Evolutionary conservation across 2,113 vertebrate genomes (phyloP).

Genomic region (Noctilio leporinus): DNA sequence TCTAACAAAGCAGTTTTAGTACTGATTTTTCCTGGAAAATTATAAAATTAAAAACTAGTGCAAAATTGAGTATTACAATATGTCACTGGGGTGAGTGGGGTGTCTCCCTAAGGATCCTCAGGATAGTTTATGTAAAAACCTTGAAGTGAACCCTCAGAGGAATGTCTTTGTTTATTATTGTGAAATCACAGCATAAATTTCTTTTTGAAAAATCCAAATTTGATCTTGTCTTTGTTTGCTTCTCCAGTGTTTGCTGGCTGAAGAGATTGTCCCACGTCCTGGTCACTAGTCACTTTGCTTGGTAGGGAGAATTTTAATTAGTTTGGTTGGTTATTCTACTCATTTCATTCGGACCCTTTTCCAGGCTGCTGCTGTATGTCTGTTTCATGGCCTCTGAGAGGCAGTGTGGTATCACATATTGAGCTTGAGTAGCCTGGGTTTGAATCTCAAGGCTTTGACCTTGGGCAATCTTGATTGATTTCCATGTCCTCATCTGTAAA

Average conservation of each 20-base stretch:
- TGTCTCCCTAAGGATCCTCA: not conserved
- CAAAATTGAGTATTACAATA: slow-evolving; percentile 3
- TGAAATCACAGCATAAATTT: not conserved
- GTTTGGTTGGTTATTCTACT: not conserved
- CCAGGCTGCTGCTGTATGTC: not conserved
- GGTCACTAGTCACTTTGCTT: not conserved
- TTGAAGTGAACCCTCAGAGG: not conserved
- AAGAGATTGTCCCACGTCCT: not conserved
- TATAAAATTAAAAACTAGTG: slow-evolving; percentile 9
- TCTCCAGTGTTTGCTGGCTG: not conserved
- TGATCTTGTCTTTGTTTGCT: slow-evolving; percentile 15
- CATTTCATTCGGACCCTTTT: not conserved
- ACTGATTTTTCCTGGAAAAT: not conserved
- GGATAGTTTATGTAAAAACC: not conserved
- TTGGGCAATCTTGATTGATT: not conserved
- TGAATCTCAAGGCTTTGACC: not conserved
- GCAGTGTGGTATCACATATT: slow-evolving; percentile 24
- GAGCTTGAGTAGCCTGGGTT: not conserved
- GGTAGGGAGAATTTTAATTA: not conserved
- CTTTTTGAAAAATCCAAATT: not conserved
- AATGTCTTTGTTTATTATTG: not conserved
- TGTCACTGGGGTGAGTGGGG: not conserved
- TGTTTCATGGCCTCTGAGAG: slow-evolving; percentile 39
- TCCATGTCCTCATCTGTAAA: slow-evolving; percentile 33
- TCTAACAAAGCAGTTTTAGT: slow-evolving; percentile 34